A percentile compares a stretch with the other conserved stretches of the same genome.
phyloP scores from a whole-genome alignment of 2,888 invertebrate genomes.

The Alloscopus bannaensis region DNA sequence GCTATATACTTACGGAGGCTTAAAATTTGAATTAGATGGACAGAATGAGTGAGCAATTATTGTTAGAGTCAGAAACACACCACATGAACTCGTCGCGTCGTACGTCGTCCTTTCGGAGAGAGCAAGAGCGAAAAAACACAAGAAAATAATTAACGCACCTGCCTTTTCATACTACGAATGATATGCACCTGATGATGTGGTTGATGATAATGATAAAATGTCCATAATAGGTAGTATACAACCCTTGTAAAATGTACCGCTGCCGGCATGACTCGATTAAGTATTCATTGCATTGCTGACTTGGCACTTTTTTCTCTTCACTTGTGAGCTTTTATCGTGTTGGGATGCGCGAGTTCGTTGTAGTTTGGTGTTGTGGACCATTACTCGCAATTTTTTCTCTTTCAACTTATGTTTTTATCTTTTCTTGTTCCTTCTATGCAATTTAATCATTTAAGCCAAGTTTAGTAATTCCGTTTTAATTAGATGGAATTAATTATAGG shows the following conservation, averaged over 20 bases:
- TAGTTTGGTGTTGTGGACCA: not conserved
- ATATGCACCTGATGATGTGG: constrained; percentile 12
- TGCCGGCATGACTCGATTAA: constrained; percentile 40
- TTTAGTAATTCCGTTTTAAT: constrained; percentile 45
- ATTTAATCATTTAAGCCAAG: constrained; percentile 25
- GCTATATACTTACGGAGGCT: not conserved
- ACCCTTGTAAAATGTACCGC: constrained; percentile 22
- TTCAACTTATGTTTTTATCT: too few relatives aligned
- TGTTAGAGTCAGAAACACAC: too few relatives aligned
- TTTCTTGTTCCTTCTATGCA: not conserved
- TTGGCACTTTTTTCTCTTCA: constrained; percentile 29
- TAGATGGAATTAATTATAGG: constrained; percentile 49
- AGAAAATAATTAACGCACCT: constrained; percentile 40
- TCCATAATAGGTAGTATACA: constrained; percentile 37
- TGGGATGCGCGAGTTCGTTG: not conserved
- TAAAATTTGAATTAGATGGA: constrained; percentile 10
- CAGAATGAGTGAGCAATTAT: constrained; percentile 41
- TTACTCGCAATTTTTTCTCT: not conserved
- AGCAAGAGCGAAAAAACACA: not conserved
- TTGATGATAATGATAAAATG: constrained; percentile 32
- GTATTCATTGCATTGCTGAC: constrained; percentile 44
- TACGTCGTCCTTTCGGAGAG: not conserved
- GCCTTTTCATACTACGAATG: not conserved
- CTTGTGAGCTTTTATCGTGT: too few relatives aligned
- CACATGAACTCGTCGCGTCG: not conserved